phyloP scores from a whole-genome alignment of 2,113 vertebrate species.

The Marmota monax region DNA sequence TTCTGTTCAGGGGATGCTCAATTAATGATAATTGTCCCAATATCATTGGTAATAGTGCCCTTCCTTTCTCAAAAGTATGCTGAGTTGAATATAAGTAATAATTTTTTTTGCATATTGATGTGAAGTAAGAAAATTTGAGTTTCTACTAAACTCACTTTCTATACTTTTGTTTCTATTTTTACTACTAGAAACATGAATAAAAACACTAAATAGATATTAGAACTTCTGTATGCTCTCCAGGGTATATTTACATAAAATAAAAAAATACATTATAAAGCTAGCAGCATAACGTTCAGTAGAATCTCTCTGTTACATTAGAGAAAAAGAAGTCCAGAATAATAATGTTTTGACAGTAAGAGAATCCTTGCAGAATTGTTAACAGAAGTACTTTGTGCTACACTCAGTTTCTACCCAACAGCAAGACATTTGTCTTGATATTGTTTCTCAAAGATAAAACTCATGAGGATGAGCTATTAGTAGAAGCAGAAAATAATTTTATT shows the following conservation, averaged over 20 bases:
- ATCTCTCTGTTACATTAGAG: background rate
- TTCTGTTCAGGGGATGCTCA: background rate
- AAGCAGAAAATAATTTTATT: slow-evolving; percentile 3
- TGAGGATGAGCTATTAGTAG: background rate
- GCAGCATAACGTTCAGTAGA: background rate
- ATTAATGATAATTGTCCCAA: background rate
- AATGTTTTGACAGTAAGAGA: background rate
- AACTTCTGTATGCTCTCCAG: background rate
- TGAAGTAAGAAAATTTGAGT: background rate
- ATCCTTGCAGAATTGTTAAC: background rate
- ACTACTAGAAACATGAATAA: background rate
- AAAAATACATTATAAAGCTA: background rate
- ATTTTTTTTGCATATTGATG: background rate
- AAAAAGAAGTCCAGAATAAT: background rate
- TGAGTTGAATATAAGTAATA: background rate
- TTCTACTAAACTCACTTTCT: background rate
- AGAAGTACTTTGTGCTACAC: background rate
- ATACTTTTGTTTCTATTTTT: background rate
- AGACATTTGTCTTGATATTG: background rate
- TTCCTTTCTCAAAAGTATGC: background rate
- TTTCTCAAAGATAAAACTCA: background rate
- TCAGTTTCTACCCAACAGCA: background rate
- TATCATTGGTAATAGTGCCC: background rate
- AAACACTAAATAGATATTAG: background rate
- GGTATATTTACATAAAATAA: slow-evolving; percentile 18